A percentile compares a stretch with the other conserved stretches of the same genome.
phyloP scores from a whole-genome alignment of 1,140 invertebrate species.

The Bombus confusus region DNA sequence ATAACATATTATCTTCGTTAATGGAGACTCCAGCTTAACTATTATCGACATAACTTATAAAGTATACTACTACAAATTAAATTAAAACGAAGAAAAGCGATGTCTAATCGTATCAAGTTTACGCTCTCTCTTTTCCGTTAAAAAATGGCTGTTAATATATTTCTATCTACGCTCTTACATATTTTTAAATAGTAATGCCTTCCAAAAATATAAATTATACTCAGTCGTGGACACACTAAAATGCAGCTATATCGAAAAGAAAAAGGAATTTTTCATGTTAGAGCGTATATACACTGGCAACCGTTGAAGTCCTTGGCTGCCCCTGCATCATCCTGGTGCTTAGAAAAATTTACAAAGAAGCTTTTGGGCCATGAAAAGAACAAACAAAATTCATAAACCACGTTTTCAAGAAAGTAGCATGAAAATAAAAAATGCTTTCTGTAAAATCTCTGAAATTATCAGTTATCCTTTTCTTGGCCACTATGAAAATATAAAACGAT shows the following conservation, averaged over 20 bases:
- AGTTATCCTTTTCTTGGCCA: constrained; percentile 82
- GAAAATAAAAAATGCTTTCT: constrained; percentile 60
- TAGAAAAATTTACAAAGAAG: constrained; percentile 73
- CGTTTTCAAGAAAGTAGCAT: constrained; percentile 46
- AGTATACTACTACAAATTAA: constrained; percentile 43
- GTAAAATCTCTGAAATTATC: constrained; percentile 42
- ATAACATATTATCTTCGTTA: constrained; percentile 56
- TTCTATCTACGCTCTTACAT: constrained; percentile 58
- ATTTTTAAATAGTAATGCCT: constrained; percentile 25
- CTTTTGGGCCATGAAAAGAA: constrained; percentile 81
- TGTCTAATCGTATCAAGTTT: constrained; percentile 67
- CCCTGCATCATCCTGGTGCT: constrained; percentile 74
- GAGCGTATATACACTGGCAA: constrained; percentile 68
- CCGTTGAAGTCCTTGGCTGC: constrained; percentile 76
- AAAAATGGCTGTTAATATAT: constrained; percentile 35
- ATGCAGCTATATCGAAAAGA: constrained; percentile 64
- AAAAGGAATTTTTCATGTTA: constrained; percentile 68
- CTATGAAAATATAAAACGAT: constrained; percentile 68
- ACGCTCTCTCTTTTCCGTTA: constrained; percentile 71
- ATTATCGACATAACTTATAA: constrained; percentile 22
- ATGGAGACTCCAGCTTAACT: constrained; percentile 70
- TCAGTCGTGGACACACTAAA: constrained; percentile 70
- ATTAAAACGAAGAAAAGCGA: constrained; percentile 58
- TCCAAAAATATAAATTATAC: constrained; percentile 40
- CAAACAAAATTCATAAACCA: constrained; percentile 73